Conservation (phyloP, 2,113 vertebrate species). For the Amblyopsis rosae region DNA sequence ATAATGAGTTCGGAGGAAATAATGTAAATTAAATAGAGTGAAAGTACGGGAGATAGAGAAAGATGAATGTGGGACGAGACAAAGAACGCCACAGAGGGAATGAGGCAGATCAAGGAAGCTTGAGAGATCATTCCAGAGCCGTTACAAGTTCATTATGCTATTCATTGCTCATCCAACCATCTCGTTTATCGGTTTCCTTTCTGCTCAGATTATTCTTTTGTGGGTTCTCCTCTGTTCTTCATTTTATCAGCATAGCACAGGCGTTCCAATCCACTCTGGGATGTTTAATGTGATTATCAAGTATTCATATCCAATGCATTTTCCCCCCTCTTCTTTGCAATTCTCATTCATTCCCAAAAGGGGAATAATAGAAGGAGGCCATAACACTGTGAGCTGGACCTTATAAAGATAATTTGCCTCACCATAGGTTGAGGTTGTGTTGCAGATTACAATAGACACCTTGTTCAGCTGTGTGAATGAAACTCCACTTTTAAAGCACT, state of each 20-base stretch:
- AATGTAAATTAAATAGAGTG: conserved; percentile 29
- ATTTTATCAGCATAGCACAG: conserved; percentile 68
- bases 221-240: conserved; percentile 52
- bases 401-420: conserved; percentile 36
- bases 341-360: conserved; percentile 21
- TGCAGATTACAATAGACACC: no score
- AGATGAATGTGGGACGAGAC: not conserved
- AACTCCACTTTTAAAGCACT: no score
- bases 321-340: conserved; percentile 17
- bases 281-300: conserved; percentile 71
- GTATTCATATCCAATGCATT: conserved; percentile 61
- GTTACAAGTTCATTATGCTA: conserved; percentile 64
- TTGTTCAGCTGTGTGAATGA: no score
- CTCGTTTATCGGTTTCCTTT: conserved; percentile 21
- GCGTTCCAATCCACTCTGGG: conserved; percentile 54
- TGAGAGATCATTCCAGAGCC: conserved; percentile 42
- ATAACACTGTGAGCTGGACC: no score
- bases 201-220: conserved; percentile 23
- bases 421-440: conserved; percentile 3
- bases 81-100: conserved; percentile 19
- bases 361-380: not conserved
- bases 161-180: conserved; percentile 42
- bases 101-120: conserved; percentile 21
- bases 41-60: conserved; percentile 1
- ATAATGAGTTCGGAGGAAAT: conserved; percentile 41